Evolutionary conservation across 1,140 invertebrate species (phyloP), one percentile per base, ranked within the genome.

Genomic region (Anoplolepis gracilipes): DNA sequence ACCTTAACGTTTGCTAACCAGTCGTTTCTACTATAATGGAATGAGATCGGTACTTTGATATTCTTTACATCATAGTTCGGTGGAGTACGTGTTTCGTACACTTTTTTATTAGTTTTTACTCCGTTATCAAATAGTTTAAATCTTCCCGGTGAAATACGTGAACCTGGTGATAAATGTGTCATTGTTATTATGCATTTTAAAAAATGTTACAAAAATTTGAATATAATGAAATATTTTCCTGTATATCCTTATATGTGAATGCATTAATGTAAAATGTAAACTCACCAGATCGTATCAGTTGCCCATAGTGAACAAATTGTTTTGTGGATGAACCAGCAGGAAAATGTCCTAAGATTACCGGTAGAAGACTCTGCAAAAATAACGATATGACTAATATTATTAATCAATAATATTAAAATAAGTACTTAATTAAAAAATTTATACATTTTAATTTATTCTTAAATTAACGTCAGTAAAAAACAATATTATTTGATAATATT

Each of bases 251-350:
- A 67, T 39, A 39, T 30, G 10, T 30, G 5, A 49, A 65, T 25
- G 85, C 81, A n/a, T n/a, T n/a, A n/a, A n/a, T n/a, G n/a, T n/a
- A n/a, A n/a, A n/a, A n/a, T n/a, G n/a, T n/a, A n/a, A n/a, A n/a
- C n/a, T 91, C 81, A 95, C 96, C 92, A 28, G 95, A 95, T 28
- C 94, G 95, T 72, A 97, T 96, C 5, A 96, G 94, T 94, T 98
- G 97, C 0, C 95, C 96, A 87, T 97, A 98, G 89, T 98, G 97
- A 0, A 97, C 94, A 2, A 99, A 88, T 91, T 98, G 98, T 90
- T 96, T 96, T 0, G 96, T 96, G 0, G 98, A 97, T 1, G 98
- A 96, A 7, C 98, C 98, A 1, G 98, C 97, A 11, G 98, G 98
- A 7, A 96, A 96, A 91, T 99, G 98, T n/a, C 96, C 96, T 1